phyloP scores from a whole-genome alignment of 2,797 vertebrate species.

The Crocidura indochinensis region DNA sequence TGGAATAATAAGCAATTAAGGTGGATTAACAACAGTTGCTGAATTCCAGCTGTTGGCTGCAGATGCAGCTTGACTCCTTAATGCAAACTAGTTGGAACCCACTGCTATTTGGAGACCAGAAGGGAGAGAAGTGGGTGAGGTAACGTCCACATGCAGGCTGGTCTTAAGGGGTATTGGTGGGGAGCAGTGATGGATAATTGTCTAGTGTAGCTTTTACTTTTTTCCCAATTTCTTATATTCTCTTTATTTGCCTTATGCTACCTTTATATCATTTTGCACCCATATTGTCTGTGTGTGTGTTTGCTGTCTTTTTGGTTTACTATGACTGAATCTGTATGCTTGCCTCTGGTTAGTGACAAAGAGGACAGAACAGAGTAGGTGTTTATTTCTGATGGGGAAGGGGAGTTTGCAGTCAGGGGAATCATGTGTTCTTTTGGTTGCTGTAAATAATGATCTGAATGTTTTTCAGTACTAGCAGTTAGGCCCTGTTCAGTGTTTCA shows the following conservation, averaged over 20 bases:
- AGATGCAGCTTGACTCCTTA: slow-evolving; percentile 24
- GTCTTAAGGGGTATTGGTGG: background rate
- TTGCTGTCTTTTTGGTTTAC: slow-evolving; percentile 18
- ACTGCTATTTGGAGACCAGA: background rate
- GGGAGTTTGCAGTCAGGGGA: background rate
- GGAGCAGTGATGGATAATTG: background rate
- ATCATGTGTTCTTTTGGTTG: slow-evolving; percentile 21
- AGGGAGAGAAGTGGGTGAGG: background rate
- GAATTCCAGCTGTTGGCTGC: slow-evolving; percentile 79
- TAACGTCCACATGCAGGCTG: background rate
- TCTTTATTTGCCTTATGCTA: slow-evolving; percentile 49
- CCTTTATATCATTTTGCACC: background rate
- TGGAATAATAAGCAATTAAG: slow-evolving; percentile 85
- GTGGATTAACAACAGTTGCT: slow-evolving; percentile 81
- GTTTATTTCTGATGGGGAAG: background rate
- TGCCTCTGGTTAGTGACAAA: slow-evolving; percentile 35
- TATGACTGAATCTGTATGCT: slow-evolving; percentile 16
- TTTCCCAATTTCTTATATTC: background rate
- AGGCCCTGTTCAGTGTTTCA: background rate
- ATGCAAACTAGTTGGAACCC: slow-evolving; percentile 58
- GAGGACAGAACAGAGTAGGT: background rate
- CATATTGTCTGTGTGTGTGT: background rate
- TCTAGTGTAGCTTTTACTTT: slow-evolving; percentile 18
- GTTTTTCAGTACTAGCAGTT: slow-evolving; percentile 24
- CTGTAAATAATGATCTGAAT: slow-evolving; percentile 10